Conservation (phyloP, 2,797 vertebrate species). For the Cyprinodon diabolis region DNA sequence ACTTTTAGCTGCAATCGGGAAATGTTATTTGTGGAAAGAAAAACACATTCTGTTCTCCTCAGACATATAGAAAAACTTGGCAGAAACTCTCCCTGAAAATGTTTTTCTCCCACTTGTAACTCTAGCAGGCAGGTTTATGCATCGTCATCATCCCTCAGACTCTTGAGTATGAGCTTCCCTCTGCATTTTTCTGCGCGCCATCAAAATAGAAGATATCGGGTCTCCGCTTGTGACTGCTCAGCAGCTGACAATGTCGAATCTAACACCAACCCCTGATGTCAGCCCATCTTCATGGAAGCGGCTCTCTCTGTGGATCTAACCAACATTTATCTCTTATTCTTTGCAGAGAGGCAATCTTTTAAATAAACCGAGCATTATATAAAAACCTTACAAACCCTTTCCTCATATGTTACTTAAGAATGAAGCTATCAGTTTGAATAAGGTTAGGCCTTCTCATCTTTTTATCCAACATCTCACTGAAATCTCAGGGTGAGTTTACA, state of each 20-base stretch:
- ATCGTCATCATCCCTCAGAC: constrained; percentile 23
- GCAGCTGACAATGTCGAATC: constrained; percentile 46
- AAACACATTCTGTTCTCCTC: background rate
- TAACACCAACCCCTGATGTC: constrained; percentile 43
- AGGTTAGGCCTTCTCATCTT: background rate
- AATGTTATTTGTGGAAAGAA: background rate
- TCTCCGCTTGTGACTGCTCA: constrained; percentile 24
- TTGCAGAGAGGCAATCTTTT: background rate
- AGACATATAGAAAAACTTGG: background rate
- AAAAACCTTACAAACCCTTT: background rate
- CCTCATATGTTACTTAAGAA: background rate
- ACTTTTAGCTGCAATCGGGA: background rate
- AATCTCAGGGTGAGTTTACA: constrained; percentile 6
- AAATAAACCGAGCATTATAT: background rate
- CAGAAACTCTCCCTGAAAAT: background rate
- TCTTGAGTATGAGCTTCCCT: constrained; percentile 27
- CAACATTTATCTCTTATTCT: background rate
- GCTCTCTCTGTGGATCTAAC: background rate
- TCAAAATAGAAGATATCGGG: constrained; percentile 33
- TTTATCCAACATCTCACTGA: background rate
- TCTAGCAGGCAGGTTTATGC: background rate
- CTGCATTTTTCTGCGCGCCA: constrained; percentile 4
- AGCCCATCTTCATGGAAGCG: constrained; percentile 7
- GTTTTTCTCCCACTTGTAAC: constrained; percentile 5
- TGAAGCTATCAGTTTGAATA: background rate